Evolutionary conservation across 2,797 vertebrate genomes (phyloP), one percentile per base, ranked within the genome.

Genomic region (Danio choprae): DNA sequence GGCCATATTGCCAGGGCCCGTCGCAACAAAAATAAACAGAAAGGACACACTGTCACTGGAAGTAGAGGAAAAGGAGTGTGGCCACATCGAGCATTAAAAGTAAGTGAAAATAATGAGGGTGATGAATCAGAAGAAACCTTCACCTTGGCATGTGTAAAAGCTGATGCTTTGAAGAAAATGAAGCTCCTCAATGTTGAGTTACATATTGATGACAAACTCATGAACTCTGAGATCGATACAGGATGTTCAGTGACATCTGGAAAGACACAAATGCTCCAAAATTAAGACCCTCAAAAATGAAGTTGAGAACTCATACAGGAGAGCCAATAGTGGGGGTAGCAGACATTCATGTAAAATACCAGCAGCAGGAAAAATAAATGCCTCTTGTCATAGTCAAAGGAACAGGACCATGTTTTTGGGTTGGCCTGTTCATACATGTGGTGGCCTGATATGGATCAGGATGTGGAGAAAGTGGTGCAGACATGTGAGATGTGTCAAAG

Each of bases 341-440:
- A 2, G n/a, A 1, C 9, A 73, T 76, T 9, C 48, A 7, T 0
- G 58, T 77, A 15, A 67, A 55, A 41, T 81, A 70, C 29, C 5
- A 53, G 41, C 62, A 69, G 16, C 65, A 72, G n/a, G 44, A 18
- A 16, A 18, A 4, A 4, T 59, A 38, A 51, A 63, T 81, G 62
- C 62, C 60, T 4, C 22, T 74, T 2, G 38, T 74, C 7, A 50
- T 77, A 48, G 63, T 75, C 1, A 22, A 41, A 55, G 55, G 55
- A 10, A 13, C 50, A 2, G 64, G 64, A 22, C 74, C 74, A 46
- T 64, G 22, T 7, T 48, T 77, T 40, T 9, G 75, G 50, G 2
- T 43, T 80, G 20, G 79, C 79, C 2, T 40, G 69, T 16, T n/a
- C 78, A 43, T 81, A 81, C 2, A 43, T 79, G 29, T 81, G 78